These are phyloP conservation scores for Monochamus alternatus DNA, from an alignment of 2,888 invertebrate genomes.

Conservation along the genomic window DNA sequence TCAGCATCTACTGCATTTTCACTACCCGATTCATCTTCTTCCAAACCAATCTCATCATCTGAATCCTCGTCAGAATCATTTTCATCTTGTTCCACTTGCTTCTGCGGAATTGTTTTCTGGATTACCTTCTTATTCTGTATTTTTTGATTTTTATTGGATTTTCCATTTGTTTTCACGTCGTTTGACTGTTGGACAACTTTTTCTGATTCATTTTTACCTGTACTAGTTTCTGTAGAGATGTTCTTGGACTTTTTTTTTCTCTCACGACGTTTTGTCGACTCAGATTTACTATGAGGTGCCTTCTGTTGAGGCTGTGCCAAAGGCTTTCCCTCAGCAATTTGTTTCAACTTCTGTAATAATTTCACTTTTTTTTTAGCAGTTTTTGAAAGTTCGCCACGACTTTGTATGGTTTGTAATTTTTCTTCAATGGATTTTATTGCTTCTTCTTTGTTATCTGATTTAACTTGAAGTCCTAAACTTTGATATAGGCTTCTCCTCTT, in stretches of 20 bases:
- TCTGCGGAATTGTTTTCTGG: slow-evolving; percentile 35
- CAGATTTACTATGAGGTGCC: neutral
- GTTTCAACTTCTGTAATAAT: slow-evolving; percentile 44
- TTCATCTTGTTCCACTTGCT: slow-evolving; percentile 29
- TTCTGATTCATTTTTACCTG: slow-evolving; percentile 18
- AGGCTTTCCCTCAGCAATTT: slow-evolving; percentile 38
- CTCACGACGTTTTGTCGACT: neutral
- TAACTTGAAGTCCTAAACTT: slow-evolving; percentile 47
- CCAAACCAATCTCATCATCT: slow-evolving; percentile 33
- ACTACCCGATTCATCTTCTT: slow-evolving; percentile 19
- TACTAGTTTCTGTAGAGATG: slow-evolving; percentile 17
- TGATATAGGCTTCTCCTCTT: slow-evolving; percentile 39
- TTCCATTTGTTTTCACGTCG: slow-evolving; percentile 24
- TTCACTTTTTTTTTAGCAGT: slow-evolving; percentile 55
- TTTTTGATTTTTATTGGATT: slow-evolving; percentile 34
- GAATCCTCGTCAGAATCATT: slow-evolving; percentile 24
- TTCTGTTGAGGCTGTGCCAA: slow-evolving; percentile 16
- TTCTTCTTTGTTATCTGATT: slow-evolving; percentile 42
- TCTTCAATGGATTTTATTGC: slow-evolving; percentile 43
- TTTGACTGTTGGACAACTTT: slow-evolving; percentile 26
- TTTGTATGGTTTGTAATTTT: slow-evolving; percentile 49
- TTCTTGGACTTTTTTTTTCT: slow-evolving; percentile 12
- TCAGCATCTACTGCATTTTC: slow-evolving; percentile 40
- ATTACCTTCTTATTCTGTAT: slow-evolving; percentile 36
- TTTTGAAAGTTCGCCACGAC: slow-evolving; percentile 51